These are phyloP conservation scores for Drosophila repletoides DNA, from an alignment of 1,140 invertebrate genomes.

Conservation along the genomic window DNA sequence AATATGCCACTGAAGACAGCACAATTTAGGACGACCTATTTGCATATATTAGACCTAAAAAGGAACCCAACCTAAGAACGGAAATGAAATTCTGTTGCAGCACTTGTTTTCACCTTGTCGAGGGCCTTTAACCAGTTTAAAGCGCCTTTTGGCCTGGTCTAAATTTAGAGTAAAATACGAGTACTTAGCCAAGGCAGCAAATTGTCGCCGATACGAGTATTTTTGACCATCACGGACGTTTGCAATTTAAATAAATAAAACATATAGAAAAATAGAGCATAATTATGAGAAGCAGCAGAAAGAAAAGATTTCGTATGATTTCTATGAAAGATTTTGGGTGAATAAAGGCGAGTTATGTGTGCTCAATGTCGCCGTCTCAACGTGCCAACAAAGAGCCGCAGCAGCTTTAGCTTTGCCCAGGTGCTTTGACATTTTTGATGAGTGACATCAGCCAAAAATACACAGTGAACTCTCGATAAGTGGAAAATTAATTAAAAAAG, in stretches of 20 bases:
- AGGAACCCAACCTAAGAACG: slow-evolving; percentile 4
- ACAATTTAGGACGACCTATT: too few species aligned
- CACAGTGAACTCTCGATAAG: too few species aligned
- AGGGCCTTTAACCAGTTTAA: neutral
- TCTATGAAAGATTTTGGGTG: neutral
- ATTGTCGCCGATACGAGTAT: slow-evolving; percentile 38
- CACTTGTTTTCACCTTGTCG: slow-evolving; percentile 4
- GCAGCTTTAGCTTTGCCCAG: slow-evolving; percentile 36
- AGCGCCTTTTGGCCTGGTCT: slow-evolving; percentile 1
- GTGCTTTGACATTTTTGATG: slow-evolving; percentile 60
- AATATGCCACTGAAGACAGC: too few species aligned
- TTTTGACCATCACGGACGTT: neutral
- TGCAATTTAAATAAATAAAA: slow-evolving; percentile 63
- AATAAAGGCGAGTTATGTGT: neutral
- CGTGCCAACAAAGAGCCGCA: slow-evolving; percentile 6
- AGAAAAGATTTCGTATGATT: neutral
- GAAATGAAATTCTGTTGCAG: slow-evolving; percentile 23
- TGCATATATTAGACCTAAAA: slow-evolving; percentile 16
- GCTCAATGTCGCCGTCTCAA: slow-evolving; percentile 14
- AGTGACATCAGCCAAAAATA: slow-evolving; percentile 57
- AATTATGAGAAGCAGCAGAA: slow-evolving; percentile 15
- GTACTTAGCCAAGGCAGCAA: slow-evolving; percentile 49
- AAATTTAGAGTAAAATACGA: slow-evolving; percentile 42
- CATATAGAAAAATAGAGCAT: too few species aligned
- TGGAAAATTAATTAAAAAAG: too few species aligned